phyloP scores from a whole-genome alignment of 2,797 vertebrate species.

The Anomalospiza imberbis region DNA sequence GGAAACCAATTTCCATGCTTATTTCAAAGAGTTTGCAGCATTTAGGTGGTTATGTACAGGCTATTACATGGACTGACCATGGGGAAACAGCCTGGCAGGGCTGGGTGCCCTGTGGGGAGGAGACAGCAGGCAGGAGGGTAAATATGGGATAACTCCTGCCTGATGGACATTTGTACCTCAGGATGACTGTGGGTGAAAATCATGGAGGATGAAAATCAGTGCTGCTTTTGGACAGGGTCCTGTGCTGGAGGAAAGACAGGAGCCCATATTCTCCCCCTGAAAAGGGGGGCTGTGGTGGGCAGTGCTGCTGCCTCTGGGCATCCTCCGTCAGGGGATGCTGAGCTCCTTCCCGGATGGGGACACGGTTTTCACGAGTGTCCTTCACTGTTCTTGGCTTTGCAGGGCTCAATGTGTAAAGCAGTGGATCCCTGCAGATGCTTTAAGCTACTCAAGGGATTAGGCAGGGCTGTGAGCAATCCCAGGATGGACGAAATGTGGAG shows the following conservation, averaged over 20 bases:
- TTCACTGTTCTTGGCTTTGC: constrained; percentile 25
- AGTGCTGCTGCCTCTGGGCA: neutral
- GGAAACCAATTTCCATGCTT: constrained; percentile 75
- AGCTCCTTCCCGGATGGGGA: accelerated
- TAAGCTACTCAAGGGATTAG: constrained; percentile 51
- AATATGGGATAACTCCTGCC: neutral
- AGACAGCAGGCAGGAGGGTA: neutral
- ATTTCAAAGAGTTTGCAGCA: constrained; percentile 60
- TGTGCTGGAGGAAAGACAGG: neutral
- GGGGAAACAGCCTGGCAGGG: neutral
- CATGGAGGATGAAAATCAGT: accelerated
- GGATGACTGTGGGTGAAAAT: neutral
- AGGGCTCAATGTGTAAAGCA: neutral
- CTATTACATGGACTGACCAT: constrained; percentile 10
- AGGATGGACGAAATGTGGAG: neutral
- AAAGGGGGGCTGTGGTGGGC: neutral
- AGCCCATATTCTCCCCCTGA: accelerated
- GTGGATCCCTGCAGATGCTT: neutral
- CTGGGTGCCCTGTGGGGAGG: neutral
- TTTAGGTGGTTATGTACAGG: constrained; percentile 45
- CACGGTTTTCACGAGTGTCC: accelerated
- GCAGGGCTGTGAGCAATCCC: neutral
- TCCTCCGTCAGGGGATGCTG: accelerated
- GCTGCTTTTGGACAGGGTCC: neutral
- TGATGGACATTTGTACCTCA: neutral